Conservation (phyloP, 2,888 invertebrate species). For the Hirtodrosophila trivittata region DNA sequence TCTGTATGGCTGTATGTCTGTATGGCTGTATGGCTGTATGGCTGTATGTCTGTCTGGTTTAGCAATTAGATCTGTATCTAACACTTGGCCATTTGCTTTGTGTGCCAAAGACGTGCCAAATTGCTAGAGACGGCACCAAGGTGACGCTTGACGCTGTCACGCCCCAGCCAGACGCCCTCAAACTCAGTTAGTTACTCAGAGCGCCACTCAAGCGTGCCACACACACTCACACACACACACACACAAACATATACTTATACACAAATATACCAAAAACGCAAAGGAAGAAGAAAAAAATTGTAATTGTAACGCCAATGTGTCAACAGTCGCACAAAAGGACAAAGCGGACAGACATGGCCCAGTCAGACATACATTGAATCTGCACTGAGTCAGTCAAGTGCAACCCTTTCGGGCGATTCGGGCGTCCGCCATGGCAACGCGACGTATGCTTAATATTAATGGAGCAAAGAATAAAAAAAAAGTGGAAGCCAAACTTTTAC, state of each 20-base stretch:
- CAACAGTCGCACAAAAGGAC: constrained; percentile 40
- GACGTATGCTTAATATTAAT: constrained; percentile 68
- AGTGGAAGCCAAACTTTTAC: constrained; percentile 28
- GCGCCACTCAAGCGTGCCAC: constrained; percentile 31
- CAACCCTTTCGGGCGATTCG: constrained; percentile 59
- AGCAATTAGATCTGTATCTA: constrained; percentile 74
- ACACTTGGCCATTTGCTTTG: constrained; percentile 70
- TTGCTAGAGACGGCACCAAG: constrained; percentile 51
- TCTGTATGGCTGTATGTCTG: not conserved
- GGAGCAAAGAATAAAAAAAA: constrained; percentile 8
- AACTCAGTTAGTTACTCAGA: constrained; percentile 29
- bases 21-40: not conserved
- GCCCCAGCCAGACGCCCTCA: constrained; percentile 56
- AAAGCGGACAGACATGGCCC: constrained; percentile 2
- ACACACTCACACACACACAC: constrained; percentile 2
- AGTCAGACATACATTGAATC: constrained; percentile 7
- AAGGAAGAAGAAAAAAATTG: constrained; percentile 5
- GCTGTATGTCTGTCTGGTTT: constrained; percentile 39
- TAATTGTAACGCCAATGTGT: constrained; percentile 61
- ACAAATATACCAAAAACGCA: constrained; percentile 12
- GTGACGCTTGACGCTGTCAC: constrained; percentile 66
- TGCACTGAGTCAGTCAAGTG: constrained; percentile 30
- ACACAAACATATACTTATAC: constrained; percentile 6
- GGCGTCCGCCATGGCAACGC: constrained; percentile 51
- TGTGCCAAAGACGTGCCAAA: constrained; percentile 69